These are phyloP conservation scores for Acrocephalus scirpaceus DNA, from an alignment of 2,797 vertebrate genomes.

Conservation along the genomic window DNA sequence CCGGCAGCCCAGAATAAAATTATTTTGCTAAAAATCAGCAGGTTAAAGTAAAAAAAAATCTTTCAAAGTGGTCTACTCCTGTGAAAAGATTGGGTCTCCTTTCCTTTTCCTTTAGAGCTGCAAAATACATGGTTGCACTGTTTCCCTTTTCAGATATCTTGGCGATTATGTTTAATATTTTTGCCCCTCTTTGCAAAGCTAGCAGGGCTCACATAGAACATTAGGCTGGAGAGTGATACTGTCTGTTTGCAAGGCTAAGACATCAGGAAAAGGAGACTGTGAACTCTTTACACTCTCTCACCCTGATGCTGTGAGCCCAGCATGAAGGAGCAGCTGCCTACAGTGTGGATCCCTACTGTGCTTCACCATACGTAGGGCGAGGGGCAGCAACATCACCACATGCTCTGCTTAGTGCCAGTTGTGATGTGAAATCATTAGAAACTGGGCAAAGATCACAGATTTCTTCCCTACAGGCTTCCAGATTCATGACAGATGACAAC, in stretches of 20 bases:
- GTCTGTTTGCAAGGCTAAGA: background rate
- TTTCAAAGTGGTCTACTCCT: background rate
- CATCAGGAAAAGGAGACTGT: background rate
- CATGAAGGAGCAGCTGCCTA: background rate
- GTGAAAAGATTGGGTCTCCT: background rate
- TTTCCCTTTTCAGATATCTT: background rate
- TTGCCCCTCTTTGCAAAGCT: background rate
- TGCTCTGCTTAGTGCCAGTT: background rate
- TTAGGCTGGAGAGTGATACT: background rate
- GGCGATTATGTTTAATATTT: background rate
- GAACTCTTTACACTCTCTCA: background rate
- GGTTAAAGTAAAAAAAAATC: slow-evolving; percentile 10
- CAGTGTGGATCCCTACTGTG: rapidly evolving
- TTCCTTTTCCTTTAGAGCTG: background rate
- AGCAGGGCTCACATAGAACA: background rate
- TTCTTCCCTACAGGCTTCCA: background rate
- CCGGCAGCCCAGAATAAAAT: slow-evolving; percentile 50
- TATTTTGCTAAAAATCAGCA: slow-evolving; percentile 50
- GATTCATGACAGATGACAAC: slow-evolving; percentile 1
- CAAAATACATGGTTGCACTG: background rate
- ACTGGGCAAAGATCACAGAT: slow-evolving; percentile 15
- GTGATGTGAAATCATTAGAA: background rate
- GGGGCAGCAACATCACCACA: background rate
- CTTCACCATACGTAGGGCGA: background rate
- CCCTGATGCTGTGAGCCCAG: background rate